Evolutionary conservation across 2,113 vertebrate genomes (phyloP), one percentile per base, ranked within the genome.

Genomic region (Capreolus pygargus): DNA sequence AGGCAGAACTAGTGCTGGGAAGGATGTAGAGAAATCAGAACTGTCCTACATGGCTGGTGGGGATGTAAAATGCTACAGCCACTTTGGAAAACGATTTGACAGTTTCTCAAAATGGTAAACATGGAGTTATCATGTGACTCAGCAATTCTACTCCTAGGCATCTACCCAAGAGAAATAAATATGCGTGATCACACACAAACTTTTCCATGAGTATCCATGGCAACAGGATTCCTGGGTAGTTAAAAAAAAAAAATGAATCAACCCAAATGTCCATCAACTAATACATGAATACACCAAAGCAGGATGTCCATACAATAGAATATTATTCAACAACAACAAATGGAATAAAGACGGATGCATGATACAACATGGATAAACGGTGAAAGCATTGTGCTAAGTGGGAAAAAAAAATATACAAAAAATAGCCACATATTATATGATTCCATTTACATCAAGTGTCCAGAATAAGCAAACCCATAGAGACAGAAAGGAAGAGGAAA

Each of bases 391-490:
- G 54, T 11, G 76, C 25, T 36, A 47, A 92, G 58, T 43, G 21
- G 21, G 30, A 58, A 23, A 94, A 86, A n/a, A n/a, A 58, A 64
- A 33, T 7, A n/a, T 10, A 25, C 30, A 5, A 55, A 91, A 88
- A 50, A 36, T 27, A n/a, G 57, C 39, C 84, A 45, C 8, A 28
- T 4, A 30, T n/a, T 25, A 1, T n/a, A 2, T 58, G 54, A 86
- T 36, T 43, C 12, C 12, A 5, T 86, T 91, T 52, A 78, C 36
- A 70, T 23, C 17, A 70, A 39, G 79, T 60, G 23, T 85, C 94
- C 78, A 90, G 25, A 74, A 64, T 23, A 88, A 83, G 52, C 60
- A 83, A 92, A 91, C 81, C 43, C 27, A 17, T 27, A 81, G 39
- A 27, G 16, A 81, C 45, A 45, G 39, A 91, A 55, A 89, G 45